These are phyloP conservation scores for Urocyon cinereoargenteus DNA, from an alignment of 2,797 vertebrate species.

Conservation along the genomic window DNA sequence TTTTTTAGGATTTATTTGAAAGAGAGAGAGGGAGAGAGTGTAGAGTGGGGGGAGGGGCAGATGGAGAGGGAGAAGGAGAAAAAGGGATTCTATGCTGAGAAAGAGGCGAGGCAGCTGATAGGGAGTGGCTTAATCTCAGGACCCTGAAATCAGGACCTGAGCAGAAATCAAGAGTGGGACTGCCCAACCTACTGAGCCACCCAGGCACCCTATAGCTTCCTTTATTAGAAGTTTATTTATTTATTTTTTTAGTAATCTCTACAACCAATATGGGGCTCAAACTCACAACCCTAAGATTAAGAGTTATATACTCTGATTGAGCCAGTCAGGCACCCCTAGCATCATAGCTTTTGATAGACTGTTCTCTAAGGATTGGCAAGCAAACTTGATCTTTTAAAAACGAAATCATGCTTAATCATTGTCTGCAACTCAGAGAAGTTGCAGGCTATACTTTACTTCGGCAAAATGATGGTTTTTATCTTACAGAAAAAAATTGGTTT, in stretches of 20 bases:
- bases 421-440: neutral
- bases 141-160: too few species aligned
- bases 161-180: neutral
- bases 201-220: neutral
- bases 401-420: neutral
- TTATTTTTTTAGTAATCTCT: neutral
- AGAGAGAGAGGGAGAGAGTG: neutral
- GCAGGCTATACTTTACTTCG: neutral
- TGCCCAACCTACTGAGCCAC: neutral
- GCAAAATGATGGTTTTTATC: neutral
- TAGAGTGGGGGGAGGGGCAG: neutral
- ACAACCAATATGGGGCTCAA: neutral
- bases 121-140: neutral
- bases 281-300: neutral
- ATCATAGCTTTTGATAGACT: neutral
- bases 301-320: neutral
- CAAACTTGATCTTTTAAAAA: neutral
- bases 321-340: neutral
- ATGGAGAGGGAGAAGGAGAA: neutral
- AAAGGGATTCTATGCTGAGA: neutral
- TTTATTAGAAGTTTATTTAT: neutral
- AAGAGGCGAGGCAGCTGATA: neutral
- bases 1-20: neutral
- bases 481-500: constrained; percentile 32
- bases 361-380: neutral